Percentiles rank a stretch among this genome's conserved stretches.
Evolutionary conservation across 2,113 vertebrate species (phyloP).

Genomic region (Meleagris gallopavo): DNA sequence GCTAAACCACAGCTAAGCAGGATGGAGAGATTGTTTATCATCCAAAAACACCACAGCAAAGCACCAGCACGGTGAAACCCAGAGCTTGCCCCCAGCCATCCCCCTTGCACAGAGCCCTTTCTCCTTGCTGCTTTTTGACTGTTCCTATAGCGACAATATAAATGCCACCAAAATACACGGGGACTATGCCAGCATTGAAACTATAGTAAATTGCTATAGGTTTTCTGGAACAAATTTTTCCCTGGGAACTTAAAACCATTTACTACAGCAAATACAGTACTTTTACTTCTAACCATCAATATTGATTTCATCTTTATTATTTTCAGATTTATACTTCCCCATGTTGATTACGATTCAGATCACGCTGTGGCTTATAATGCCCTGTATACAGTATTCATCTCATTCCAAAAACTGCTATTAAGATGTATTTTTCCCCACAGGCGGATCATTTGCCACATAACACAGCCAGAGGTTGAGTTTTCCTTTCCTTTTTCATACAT

Average conservation of each 20-base stretch:
- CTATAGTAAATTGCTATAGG: conserved; percentile 1
- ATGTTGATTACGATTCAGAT: conserved; percentile 65
- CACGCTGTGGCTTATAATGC: conserved; percentile 37
- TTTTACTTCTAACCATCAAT: conserved; percentile 66
- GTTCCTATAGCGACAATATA: neutral
- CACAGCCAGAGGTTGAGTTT: conserved; percentile 20
- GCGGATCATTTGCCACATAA: conserved; percentile 62
- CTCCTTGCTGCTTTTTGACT: neutral
- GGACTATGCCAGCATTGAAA: conserved; percentile 17
- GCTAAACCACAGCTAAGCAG: neutral
- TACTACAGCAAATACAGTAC: conserved; percentile 67
- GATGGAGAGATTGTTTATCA: neutral
- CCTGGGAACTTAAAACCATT: conserved; percentile 58
- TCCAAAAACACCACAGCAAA: neutral
- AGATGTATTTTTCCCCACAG: conserved; percentile 67
- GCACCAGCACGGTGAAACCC: accelerated
- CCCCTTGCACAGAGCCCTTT: neutral
- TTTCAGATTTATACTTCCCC: conserved; percentile 69
- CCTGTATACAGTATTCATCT: conserved; percentile 60
- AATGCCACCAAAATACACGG: conserved; percentile 29
- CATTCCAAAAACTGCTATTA: conserved; percentile 58
- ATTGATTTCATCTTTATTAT: conserved; percentile 68
- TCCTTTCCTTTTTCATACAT: conserved; percentile 34
- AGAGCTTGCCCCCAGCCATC: neutral
- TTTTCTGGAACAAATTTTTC: conserved; percentile 45